A percentile compares a stretch with the other conserved stretches of the same genome.
Evolutionary conservation across 2,888 invertebrate species (phyloP).

Genomic region (Carabus problematicus): DNA sequence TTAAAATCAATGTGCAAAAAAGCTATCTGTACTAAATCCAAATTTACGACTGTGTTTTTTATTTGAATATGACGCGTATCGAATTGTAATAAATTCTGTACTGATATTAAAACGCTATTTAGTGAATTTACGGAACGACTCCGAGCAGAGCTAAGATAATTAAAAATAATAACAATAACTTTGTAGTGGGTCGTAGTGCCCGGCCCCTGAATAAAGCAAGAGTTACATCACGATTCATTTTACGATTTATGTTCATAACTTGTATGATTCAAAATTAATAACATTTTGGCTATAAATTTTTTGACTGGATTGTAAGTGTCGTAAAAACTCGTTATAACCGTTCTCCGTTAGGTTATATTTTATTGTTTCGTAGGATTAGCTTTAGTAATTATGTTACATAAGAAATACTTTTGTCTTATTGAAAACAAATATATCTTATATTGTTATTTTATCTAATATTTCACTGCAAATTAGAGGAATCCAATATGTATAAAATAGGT

Average conservation of each 20-base stretch:
- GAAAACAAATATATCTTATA: too few species aligned
- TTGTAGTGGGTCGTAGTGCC: constrained; percentile 22
- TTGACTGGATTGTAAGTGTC: constrained; percentile 25
- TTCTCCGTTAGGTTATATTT: constrained; percentile 11
- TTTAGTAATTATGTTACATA: too few species aligned
- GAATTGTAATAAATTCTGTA: neutral
- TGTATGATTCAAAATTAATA: constrained; percentile 34
- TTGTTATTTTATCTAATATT: too few species aligned
- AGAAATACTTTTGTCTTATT: too few species aligned
- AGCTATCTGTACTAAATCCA: neutral
- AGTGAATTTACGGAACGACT: constrained; percentile 27
- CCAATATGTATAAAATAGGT: too few species aligned
- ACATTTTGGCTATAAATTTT: constrained; percentile 39
- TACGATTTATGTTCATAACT: constrained; percentile 30
- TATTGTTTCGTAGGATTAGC: neutral
- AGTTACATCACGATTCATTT: constrained; percentile 25
- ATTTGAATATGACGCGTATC: neutral
- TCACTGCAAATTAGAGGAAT: too few species aligned
- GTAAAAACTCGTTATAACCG: constrained; percentile 30
- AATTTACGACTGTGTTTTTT: constrained; percentile 5
- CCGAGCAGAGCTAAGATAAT: constrained; percentile 21
- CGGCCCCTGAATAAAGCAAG: constrained; percentile 17
- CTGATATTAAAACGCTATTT: constrained; percentile 21
- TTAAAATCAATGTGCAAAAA: constrained; percentile 14
- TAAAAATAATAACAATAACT: constrained; percentile 40